Conservation (phyloP, 2,888 invertebrate species). For the Quadroppia sp. region DNA sequence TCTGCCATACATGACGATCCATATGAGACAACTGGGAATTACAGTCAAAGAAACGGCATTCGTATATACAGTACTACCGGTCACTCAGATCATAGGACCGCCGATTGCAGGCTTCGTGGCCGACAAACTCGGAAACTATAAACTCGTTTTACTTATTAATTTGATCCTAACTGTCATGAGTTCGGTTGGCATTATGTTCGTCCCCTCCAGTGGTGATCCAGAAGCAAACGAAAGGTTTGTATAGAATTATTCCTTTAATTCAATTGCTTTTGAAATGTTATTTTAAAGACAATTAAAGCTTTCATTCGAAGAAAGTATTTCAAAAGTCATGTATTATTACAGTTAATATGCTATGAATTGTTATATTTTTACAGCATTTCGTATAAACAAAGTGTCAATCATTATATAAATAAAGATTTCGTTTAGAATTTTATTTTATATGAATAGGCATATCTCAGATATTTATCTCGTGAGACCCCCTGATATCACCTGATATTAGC, state of each 20-base stretch:
- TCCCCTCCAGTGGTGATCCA: constrained; percentile 49
- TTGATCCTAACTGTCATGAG: constrained; percentile 71
- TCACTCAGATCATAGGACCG: constrained; percentile 78
- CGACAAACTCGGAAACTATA: constrained; percentile 80
- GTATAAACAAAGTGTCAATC: no score
- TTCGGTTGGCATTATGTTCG: constrained; percentile 67
- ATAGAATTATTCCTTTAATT: no score
- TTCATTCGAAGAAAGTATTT: no score
- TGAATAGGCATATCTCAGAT: no score
- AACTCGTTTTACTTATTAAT: constrained; percentile 72
- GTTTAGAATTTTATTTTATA: no score
- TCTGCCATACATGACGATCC: constrained; percentile 78
- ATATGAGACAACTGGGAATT: constrained; percentile 83
- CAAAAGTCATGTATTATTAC: neutral
- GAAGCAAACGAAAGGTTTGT: constrained; percentile 20
- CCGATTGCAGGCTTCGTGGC: constrained; percentile 69
- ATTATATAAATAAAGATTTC: no score
- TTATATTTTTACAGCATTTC: no score
- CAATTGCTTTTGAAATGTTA: no score
- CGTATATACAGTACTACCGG: constrained; percentile 77
- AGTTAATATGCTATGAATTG: neutral
- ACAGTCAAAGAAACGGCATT: constrained; percentile 80
- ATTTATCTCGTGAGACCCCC: no score
- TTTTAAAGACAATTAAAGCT: no score
- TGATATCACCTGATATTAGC: no score